Conservation (phyloP, 1,140 invertebrate genomes). For the Tachypleus tridentatus region DNA sequence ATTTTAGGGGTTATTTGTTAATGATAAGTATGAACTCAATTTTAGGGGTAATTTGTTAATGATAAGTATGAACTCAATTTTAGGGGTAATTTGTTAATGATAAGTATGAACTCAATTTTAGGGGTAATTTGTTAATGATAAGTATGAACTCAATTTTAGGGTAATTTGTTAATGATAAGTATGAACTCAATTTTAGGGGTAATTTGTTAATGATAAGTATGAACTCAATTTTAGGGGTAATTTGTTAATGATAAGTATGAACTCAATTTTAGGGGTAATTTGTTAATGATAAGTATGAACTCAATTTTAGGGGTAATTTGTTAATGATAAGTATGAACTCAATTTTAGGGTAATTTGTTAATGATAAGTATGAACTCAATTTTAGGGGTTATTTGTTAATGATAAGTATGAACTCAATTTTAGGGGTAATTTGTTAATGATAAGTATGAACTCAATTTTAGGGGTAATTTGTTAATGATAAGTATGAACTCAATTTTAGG, state of each 20-base stretch:
- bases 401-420: conserved; percentile 32
- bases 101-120: conserved; percentile 34
- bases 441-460: conserved; percentile 34
- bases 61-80: conserved; percentile 32
- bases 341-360: conserved; percentile 49
- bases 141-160: conserved; percentile 34
- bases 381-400: conserved; percentile 61
- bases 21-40: conserved; percentile 32
- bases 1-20: conserved; percentile 59
- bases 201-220: too few relatives aligned
- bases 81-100: conserved; percentile 51
- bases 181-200: conserved; percentile 42
- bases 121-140: conserved; percentile 58
- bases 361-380: conserved; percentile 32
- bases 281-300: conserved; percentile 35
- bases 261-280: conserved; percentile 43
- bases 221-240: conserved; percentile 43
- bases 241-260: conserved; percentile 37
- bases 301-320: conserved; percentile 45
- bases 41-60: conserved; percentile 51
- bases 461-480: conserved; percentile 58
- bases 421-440: conserved; percentile 51
- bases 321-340: conserved; percentile 33
- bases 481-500: conserved; percentile 34
- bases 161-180: too few relatives aligned